Percentiles rank a stretch among this genome's conserved stretches.
phyloP scores from a whole-genome alignment of 2,888 invertebrate genomes.

The Philopedon plagiatum region DNA sequence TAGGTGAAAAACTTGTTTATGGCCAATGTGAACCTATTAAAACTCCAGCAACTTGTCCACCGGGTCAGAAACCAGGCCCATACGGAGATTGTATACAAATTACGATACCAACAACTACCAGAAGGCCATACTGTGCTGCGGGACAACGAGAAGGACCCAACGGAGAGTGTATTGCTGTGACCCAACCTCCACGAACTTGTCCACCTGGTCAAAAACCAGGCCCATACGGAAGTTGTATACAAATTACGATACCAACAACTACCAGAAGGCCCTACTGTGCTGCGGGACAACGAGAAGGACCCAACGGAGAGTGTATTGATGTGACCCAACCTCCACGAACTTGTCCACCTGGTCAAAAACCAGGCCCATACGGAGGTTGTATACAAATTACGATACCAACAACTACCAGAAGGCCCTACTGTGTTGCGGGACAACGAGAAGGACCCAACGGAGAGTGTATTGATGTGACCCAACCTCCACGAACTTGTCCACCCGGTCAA shows the following conservation, averaged over 20 bases:
- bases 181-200: constrained; percentile 33
- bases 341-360: constrained; percentile 30
- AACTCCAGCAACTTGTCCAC: too few species aligned
- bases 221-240: constrained; percentile 7
- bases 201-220: constrained; percentile 22
- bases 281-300: constrained; percentile 7
- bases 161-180: constrained; percentile 41
- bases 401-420: constrained; percentile 20
- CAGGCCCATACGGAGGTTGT: constrained; percentile 55
- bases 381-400: constrained; percentile 21
- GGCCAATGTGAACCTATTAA: too few species aligned
- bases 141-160: constrained; percentile 40
- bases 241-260: not conserved
- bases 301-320: constrained; percentile 22
- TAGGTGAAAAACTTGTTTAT: too few species aligned
- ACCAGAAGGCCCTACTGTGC: not conserved
- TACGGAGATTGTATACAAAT: constrained; percentile 21
- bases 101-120: constrained; percentile 27
- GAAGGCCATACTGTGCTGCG: constrained; percentile 42
- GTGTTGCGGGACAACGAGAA: constrained; percentile 13
- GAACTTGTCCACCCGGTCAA: constrained; percentile 34
- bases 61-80: constrained; percentile 22
- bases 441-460: constrained; percentile 16
- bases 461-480: constrained; percentile 8
- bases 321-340: not conserved